Base-by-base conservation (phyloP, 2,797 vertebrate species). In the Pipistrellus nathusii region DNA sequence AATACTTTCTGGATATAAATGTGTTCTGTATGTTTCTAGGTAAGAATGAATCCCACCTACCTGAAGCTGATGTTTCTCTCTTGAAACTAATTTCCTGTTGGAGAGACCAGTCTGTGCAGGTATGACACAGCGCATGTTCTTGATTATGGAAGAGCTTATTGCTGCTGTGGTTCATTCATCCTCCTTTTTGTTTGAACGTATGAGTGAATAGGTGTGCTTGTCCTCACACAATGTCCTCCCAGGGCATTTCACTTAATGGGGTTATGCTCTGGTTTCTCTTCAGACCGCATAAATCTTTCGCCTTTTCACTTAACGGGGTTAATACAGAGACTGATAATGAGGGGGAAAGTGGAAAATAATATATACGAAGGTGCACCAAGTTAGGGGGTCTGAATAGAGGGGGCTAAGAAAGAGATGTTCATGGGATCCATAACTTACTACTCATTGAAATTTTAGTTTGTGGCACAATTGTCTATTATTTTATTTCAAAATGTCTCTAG, bases 71-170 rank as follows among this genome's bases (percentile, higher is more conserved):
- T 9, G 4, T 92, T 94, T 97, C 97, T 0, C 88, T 98, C 85
- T 82, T 98, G 95, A 99, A 98, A 93, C 97, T 98, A 18, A 20
- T 98, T 96, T 95, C 97, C 51, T 97, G 96, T 77, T 98, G 98
- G 98, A 97, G 95, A 1, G 97, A 98, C 51, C 98, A 98, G 12
- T 98, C 98, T 55, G 90, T 99, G 75, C 98, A 98, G 98, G 98
- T 99, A 98, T 68, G 96, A 95, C 21, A 48, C 3, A 11, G 7
- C n/a, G 23, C 7, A 1, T 62, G 10, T 76, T 78, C 7, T n/a
- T 73, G 12, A 46, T 35, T 83, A 5, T 72, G 18, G 18, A 77
- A 87, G 55, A 46, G 32, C 10, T 66, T 7, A 9, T 53, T 59
- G 12, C 17, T 83, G 17, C 27, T n/a, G 1, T 18, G 38, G 9